phyloP scores from a whole-genome alignment of 2,797 vertebrate species.

The Argyrosomus regius region DNA sequence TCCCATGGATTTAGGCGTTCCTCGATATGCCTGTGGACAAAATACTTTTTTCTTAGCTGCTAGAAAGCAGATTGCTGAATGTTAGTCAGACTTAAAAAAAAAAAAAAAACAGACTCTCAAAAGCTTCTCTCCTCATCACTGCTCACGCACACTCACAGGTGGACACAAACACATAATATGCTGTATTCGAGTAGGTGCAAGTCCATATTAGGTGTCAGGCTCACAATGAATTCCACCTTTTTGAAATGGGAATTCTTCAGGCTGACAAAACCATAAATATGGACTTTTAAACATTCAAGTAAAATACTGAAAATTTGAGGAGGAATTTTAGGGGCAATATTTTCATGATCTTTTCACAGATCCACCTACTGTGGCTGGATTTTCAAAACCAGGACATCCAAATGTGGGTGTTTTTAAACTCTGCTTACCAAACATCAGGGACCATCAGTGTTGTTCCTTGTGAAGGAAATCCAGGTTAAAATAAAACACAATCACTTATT shows the following conservation, averaged over 20 bases:
- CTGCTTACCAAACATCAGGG: slow-evolving; percentile 26
- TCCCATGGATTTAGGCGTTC: slow-evolving; percentile 26
- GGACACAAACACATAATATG: neutral
- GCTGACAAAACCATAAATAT: neutral
- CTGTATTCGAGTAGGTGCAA: neutral
- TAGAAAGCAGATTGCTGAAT: slow-evolving; percentile 41
- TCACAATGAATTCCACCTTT: neutral
- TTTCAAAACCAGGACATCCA: neutral
- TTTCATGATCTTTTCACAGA: slow-evolving; percentile 1
- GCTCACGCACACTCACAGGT: neutral
- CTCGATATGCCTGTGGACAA: slow-evolving; percentile 24
- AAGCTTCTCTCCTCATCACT: slow-evolving; percentile 9
- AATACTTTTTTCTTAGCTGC: slow-evolving; percentile 5
- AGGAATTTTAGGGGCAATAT: neutral
- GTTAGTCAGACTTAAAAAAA: slow-evolving; percentile 17
- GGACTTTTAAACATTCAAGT: neutral
- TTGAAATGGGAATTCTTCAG: slow-evolving; percentile 4
- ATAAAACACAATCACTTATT: neutral
- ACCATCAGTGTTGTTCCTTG: slow-evolving; percentile 4
- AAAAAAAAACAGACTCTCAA: slow-evolving; percentile 11
- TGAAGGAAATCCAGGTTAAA: slow-evolving; percentile 16
- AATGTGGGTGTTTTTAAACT: slow-evolving; percentile 3
- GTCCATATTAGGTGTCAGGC: neutral
- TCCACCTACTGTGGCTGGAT: neutral
- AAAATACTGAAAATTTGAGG: neutral